phyloP scores from a whole-genome alignment of 2,113 vertebrate species.

The Paedocypris sp. region DNA sequence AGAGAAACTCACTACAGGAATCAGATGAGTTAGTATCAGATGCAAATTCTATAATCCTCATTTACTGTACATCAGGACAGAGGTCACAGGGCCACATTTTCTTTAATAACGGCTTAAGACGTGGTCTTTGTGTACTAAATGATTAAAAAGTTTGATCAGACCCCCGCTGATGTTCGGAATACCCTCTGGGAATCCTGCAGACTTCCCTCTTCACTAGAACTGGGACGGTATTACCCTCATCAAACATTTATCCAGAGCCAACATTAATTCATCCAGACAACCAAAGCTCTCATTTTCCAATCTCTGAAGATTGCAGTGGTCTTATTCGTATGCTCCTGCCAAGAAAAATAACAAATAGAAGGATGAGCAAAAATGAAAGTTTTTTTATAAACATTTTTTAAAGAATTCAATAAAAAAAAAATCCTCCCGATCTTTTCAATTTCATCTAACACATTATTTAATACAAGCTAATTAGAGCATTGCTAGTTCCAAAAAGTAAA shows the following conservation, averaged over 20 bases:
- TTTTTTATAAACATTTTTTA: too few species aligned
- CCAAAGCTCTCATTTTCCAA: background rate
- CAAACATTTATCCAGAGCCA: conserved; percentile 23
- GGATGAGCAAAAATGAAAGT: too few species aligned
- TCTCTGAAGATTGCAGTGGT: background rate
- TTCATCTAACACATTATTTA: too few species aligned
- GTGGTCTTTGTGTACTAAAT: too few species aligned
- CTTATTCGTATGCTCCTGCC: background rate
- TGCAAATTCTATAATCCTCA: background rate
- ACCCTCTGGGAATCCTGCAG: background rate
- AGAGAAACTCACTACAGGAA: background rate
- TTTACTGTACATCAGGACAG: background rate
- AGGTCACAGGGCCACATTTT: background rate
- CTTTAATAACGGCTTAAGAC: background rate
- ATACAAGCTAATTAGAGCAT: too few species aligned
- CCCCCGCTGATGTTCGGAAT: background rate
- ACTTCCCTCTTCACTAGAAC: background rate
- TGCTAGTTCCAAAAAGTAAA: too few species aligned
- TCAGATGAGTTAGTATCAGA: too few species aligned
- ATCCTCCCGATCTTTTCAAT: too few species aligned
- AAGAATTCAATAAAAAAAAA: too few species aligned
- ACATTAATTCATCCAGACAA: conserved; percentile 9
- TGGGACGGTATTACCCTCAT: conserved; percentile 10
- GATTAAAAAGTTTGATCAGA: background rate
- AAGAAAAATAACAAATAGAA: background rate